phyloP scores from a whole-genome alignment of 2,797 vertebrate species.

The Acipenser transmontanus region DNA sequence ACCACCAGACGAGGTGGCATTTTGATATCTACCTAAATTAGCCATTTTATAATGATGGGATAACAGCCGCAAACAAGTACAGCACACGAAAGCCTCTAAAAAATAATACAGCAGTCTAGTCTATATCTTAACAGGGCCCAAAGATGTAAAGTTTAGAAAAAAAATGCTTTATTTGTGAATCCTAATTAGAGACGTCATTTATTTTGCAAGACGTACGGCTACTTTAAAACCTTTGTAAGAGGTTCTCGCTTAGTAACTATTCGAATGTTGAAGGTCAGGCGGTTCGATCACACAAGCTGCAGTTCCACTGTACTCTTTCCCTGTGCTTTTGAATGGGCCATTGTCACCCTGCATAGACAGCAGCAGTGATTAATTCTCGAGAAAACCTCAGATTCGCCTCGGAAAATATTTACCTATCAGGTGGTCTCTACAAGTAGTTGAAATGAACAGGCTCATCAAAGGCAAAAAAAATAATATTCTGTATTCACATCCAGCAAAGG shows the following conservation, averaged over 20 bases:
- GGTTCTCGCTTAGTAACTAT: neutral
- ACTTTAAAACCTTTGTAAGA: neutral
- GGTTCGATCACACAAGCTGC: conserved; percentile 41
- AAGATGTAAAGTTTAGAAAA: too few species aligned
- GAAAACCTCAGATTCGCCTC: conserved; percentile 34
- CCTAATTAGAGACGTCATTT: too few species aligned
- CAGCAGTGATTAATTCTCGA: conserved; percentile 54
- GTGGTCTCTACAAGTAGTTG: conserved; percentile 23
- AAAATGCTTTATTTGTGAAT: too few species aligned
- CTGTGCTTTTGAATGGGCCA: conserved; percentile 53
- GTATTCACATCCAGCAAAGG: conserved; percentile 12
- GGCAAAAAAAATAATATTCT: conserved; percentile 2
- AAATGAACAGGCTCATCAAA: neutral
- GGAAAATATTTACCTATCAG: conserved; percentile 59
- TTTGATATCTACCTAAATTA: too few species aligned
- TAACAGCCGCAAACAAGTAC: too few species aligned
- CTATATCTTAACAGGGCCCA: too few species aligned
- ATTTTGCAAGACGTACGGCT: too few species aligned
- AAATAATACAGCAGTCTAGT: too few species aligned
- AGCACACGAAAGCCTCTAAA: too few species aligned
- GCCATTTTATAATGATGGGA: too few species aligned
- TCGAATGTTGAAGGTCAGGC: conserved; percentile 53
- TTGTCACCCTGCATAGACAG: conserved; percentile 48
- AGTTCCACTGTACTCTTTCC: conserved; percentile 53
- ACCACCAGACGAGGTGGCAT: too few species aligned